These are phyloP conservation scores for Lepidocyrtoides sp. DNA, from an alignment of 2,888 invertebrate genomes.

Conservation along the genomic window DNA sequence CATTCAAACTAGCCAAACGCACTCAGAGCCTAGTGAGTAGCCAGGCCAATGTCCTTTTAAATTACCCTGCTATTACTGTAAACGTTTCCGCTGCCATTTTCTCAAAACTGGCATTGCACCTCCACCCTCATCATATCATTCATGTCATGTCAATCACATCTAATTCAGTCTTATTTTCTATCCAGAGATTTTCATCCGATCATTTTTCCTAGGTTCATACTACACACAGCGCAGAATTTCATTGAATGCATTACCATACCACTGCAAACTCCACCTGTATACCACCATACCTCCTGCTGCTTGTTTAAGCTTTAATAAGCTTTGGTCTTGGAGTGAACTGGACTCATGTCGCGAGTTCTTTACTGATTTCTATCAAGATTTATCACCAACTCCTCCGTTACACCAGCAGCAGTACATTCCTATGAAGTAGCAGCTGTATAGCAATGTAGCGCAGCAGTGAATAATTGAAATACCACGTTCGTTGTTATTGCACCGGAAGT, in stretches of 20 bases:
- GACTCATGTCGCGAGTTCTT: background rate
- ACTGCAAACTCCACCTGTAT: background rate
- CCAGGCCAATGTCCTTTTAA: constrained; percentile 65
- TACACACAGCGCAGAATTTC: background rate
- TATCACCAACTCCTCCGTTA: constrained; percentile 2
- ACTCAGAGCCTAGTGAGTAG: no score
- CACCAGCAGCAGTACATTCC: background rate
- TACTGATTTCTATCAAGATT: constrained; percentile 51
- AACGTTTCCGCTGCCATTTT: constrained; percentile 21
- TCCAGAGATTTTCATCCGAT: constrained; percentile 32
- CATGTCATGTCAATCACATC: constrained; percentile 14
- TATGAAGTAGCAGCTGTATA: no score
- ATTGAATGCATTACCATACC: no score
- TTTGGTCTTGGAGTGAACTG: background rate
- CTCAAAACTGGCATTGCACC: background rate
- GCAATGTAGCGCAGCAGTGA: background rate
- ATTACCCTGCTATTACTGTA: constrained; percentile 34
- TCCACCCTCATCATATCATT: constrained; percentile 27
- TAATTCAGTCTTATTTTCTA: no score
- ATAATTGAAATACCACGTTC: constrained; percentile 17
- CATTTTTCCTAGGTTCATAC: background rate
- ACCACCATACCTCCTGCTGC: no score
- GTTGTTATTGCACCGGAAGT: constrained; percentile 35
- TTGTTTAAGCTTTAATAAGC: no score
- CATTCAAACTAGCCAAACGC: no score